These are phyloP conservation scores for Platysteira castanea DNA, from an alignment of 2,113 vertebrate species.

Conservation along the genomic window DNA sequence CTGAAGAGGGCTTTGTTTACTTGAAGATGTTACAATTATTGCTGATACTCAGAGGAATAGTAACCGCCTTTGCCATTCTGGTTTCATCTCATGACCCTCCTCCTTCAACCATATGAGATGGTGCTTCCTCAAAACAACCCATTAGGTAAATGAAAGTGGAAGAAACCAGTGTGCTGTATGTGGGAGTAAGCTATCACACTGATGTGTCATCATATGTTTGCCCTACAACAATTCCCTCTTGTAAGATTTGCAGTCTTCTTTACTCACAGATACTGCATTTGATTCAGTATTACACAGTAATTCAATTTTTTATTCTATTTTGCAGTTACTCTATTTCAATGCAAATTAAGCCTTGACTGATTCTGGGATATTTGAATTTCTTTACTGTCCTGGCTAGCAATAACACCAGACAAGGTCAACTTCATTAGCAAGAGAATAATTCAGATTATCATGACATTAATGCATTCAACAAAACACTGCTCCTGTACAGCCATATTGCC, in stretches of 20 bases:
- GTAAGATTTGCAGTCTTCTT: not conserved
- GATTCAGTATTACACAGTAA: not conserved
- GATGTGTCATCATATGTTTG: not conserved
- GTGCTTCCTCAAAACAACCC: not conserved
- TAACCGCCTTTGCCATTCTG: not conserved
- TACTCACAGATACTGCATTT: not conserved
- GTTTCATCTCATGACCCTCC: not conserved
- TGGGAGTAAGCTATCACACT: not conserved
- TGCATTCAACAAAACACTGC: slow-evolving; percentile 8
- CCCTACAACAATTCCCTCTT: not conserved
- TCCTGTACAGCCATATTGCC: not conserved
- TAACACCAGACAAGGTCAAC: not conserved
- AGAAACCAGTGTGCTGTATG: not conserved
- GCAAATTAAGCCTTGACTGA: not conserved
- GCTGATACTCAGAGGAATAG: not conserved
- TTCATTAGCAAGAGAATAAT: not conserved
- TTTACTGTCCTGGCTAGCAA: not conserved
- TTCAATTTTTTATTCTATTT: not conserved
- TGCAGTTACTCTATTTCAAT: not conserved
- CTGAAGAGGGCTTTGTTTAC: not conserved
- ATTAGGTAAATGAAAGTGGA: not conserved
- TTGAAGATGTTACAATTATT: not conserved
- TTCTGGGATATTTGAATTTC: not conserved
- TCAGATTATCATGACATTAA: slow-evolving; percentile 15
- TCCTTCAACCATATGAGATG: not conserved